Evolutionary conservation across 2,888 invertebrate species (phyloP), one percentile per base, ranked within the genome.

Genomic region (Arctia plantaginis): DNA sequence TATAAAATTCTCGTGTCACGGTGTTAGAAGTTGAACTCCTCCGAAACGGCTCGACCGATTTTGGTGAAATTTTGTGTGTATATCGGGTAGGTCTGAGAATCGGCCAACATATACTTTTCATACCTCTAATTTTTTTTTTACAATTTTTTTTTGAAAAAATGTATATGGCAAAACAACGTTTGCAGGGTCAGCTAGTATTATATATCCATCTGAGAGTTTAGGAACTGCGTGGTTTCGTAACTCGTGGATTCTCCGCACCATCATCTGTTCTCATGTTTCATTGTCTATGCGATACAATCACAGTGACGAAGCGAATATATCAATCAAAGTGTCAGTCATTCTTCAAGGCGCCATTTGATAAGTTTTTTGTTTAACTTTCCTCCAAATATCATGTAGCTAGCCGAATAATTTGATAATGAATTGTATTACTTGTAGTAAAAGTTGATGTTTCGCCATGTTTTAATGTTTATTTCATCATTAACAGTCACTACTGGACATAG

Each of bases 221-320:
- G 20, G 27, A 35, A 72, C 83, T 83, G 79, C 79, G 77, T 66
- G 12, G 35, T 72, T 86, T 85, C 86, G 85, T 85, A 87, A 80
- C 85, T 86, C 85, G 78, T 83, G 81, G 85, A 69, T 77, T 76
- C 71, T 77, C 82, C 82, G 81, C 84, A 81, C 75, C 74, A 77
- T 75, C 82, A 80, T 76, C 79, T 79, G 77, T 76, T 79, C 83
- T 87, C 84, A 85, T 86, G 81, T 86, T 86, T 86, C 87, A 85
- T 82, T 79, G 80, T 77, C 66, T 81, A 77, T 72, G 71, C 69
- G 77, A 81, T 82, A 88, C 83, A 82, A 84, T 85, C 80, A 81
- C 78, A 76, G 78, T 79, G 84, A 86, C 84, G 80, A 84, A 85
- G 80, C 78, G 71, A 76, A 74, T 79, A 78, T 80, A 88, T 88